phyloP scores from a whole-genome alignment of 2,888 invertebrate genomes.

The Polyploca ridens region DNA sequence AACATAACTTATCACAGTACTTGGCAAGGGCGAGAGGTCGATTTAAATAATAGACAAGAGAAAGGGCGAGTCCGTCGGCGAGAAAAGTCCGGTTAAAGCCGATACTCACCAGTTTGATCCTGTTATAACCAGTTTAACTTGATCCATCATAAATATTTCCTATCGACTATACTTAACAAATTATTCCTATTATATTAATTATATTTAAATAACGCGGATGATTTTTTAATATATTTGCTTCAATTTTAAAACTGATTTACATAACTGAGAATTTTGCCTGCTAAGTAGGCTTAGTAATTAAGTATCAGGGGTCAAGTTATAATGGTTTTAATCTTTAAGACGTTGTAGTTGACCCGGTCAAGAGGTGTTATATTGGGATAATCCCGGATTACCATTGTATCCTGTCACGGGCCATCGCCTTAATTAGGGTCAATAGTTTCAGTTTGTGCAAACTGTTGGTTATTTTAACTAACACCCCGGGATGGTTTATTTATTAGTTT shows the following conservation, averaged over 20 bases:
- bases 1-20: conserved; percentile 39
- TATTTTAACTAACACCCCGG: conserved; percentile 52
- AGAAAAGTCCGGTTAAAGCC: conserved; percentile 50
- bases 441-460: conserved; percentile 48
- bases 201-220: background rate
- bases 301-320: conserved; percentile 25
- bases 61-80: conserved; percentile 42
- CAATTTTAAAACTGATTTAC: background rate
- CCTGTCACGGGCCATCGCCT: conserved; percentile 71
- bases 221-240: background rate
- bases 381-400: conserved; percentile 77
- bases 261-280: background rate
- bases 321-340: conserved; percentile 32
- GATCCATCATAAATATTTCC: conserved; percentile 24
- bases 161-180: conserved; percentile 11
- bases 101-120: conserved; percentile 41
- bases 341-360: conserved; percentile 53
- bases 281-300: background rate
- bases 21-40: conserved; percentile 40
- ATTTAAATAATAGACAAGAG: conserved; percentile 48
- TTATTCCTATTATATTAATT: conserved; percentile 16
- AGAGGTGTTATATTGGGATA: conserved; percentile 81
- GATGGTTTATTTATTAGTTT: conserved; percentile 39
- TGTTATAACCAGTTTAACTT: conserved; percentile 37
- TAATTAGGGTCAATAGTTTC: conserved; percentile 79